Conservation (phyloP, 35 echinoderm and acorn worm species). For the Apostichopus parvimensis region DNA sequence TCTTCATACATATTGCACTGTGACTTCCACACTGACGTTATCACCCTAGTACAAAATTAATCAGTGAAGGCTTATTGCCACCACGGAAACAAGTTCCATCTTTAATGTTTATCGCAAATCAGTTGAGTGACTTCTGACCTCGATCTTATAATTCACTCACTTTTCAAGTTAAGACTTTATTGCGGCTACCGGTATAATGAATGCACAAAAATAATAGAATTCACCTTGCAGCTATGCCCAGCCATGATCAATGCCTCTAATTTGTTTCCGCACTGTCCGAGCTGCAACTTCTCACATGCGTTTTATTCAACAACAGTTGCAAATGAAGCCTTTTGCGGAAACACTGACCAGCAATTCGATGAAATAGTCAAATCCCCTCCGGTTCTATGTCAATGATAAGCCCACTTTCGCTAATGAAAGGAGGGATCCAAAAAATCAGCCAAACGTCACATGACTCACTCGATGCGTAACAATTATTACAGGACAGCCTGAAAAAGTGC, state of each 20-base stretch:
- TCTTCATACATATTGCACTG: no score
- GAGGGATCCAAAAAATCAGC: constrained; percentile 9
- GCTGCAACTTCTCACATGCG: background rate
- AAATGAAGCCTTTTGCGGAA: background rate
- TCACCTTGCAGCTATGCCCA: constrained; percentile 9
- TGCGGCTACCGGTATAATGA: background rate
- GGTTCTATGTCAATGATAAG: constrained; percentile 18
- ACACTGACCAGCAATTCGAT: constrained; percentile 27
- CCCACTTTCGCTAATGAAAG: constrained; percentile 43
- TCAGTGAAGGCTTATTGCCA: background rate
- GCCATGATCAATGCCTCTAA: constrained; percentile 27
- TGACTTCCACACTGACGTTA: no score
- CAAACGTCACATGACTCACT: constrained; percentile 41
- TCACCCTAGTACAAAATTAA: background rate
- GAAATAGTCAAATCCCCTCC: constrained; percentile 17
- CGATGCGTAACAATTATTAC: background rate
- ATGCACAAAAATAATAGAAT: constrained; percentile 18
- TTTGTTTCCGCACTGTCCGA: background rate
- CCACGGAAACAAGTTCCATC: background rate
- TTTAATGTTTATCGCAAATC: background rate
- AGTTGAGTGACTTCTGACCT: constrained; percentile 14
- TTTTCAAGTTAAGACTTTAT: background rate
- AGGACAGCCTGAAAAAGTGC: constrained; percentile 6
- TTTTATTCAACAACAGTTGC: background rate
- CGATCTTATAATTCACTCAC: background rate